A percentile compares a stretch with the other conserved stretches of the same genome.
Conservation (phyloP, 1,140 invertebrate genomes). For the Eupristina koningsbergeri region DNA sequence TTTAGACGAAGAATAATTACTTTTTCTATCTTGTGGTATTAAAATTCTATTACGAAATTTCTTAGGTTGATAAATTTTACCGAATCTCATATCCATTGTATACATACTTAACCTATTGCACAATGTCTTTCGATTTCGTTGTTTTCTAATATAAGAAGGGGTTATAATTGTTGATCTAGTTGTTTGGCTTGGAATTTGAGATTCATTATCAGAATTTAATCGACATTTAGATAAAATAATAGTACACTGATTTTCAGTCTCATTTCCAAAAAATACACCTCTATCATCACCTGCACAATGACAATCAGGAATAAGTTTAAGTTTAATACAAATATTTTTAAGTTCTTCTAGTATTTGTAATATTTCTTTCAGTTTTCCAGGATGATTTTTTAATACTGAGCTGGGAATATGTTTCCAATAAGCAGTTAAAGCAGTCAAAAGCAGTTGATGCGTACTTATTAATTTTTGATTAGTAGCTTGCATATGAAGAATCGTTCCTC, state of each 20-base stretch:
- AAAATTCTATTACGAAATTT: conserved; percentile 48
- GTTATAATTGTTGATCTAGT: conserved; percentile 55
- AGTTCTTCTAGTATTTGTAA: conserved; percentile 64
- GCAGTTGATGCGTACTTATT: conserved; percentile 65
- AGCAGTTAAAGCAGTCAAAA: conserved; percentile 65
- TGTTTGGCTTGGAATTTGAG: conserved; percentile 57
- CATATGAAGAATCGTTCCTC: conserved; percentile 60
- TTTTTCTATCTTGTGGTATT: conserved; percentile 35
- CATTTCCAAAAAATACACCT: conserved; percentile 61
- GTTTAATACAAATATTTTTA: conserved; percentile 62
- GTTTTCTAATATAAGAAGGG: conserved; percentile 55
- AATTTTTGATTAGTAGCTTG: conserved; percentile 68
- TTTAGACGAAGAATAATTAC: conserved; percentile 40
- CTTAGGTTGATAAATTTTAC: conserved; percentile 58
- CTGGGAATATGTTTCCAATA: conserved; percentile 70
- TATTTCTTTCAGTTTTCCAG: conserved; percentile 67
- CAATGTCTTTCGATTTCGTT: conserved; percentile 53
- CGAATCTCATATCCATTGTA: conserved; percentile 56
- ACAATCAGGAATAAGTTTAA: conserved; percentile 63
- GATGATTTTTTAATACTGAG: conserved; percentile 64
- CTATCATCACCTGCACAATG: conserved; percentile 65
- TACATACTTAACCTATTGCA: conserved; percentile 64
- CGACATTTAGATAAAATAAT: conserved; percentile 65
- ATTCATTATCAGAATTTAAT: conserved; percentile 60
- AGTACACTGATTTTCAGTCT: conserved; percentile 62